Evolutionary conservation across 2,888 invertebrate genomes (phyloP).

Genomic region (Andrena bicolor): DNA sequence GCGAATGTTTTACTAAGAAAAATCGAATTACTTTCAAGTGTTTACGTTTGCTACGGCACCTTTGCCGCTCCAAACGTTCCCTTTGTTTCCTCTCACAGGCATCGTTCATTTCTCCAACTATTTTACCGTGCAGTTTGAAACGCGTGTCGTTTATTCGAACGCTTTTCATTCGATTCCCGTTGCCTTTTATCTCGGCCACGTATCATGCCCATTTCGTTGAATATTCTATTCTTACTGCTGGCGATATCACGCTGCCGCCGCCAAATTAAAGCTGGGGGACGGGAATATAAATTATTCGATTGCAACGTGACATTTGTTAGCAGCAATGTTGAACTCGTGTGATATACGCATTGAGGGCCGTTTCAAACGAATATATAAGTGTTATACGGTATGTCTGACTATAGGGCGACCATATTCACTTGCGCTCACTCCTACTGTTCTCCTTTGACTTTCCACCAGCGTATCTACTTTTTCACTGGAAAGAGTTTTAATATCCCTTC

Average conservation of each 20-base stretch:
- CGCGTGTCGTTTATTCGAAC: constrained; percentile 17
- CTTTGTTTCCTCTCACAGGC: constrained; percentile 1
- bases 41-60: neutral
- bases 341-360: neutral
- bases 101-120: neutral
- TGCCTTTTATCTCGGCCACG: neutral
- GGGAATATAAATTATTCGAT: constrained; percentile 44
- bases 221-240: constrained; percentile 34
- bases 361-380: neutral
- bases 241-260: neutral
- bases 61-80: neutral
- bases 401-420: neutral
- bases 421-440: neutral
- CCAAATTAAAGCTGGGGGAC: constrained; percentile 40
- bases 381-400: neutral
- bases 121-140: constrained; percentile 2
- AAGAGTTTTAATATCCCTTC: no score
- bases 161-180: constrained; percentile 18
- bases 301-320: neutral
- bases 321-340: neutral
- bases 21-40: neutral
- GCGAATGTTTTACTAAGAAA: neutral
- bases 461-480: no score
- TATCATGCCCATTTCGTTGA: constrained; percentile 22
- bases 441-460: no score